Base-by-base conservation (phyloP, 2,113 vertebrate genomes). In the Campylomormyrus tamandua region DNA sequence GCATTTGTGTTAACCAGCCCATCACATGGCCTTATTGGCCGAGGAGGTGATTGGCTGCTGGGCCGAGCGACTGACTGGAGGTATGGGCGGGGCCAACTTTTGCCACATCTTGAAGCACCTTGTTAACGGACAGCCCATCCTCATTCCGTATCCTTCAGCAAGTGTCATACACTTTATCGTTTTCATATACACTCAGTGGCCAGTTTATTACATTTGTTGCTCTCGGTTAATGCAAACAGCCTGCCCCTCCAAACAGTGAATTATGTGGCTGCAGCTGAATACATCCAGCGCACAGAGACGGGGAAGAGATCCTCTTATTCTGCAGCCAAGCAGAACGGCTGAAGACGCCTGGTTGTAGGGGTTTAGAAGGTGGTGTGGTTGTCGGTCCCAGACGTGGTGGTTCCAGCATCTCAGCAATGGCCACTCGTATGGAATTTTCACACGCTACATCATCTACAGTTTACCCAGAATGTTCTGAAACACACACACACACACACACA, bases 91-190 rank as follows among this genome's bases (percentile, higher is more conserved):
- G n/a, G 89, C 94, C 83, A 98, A 97, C 89, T 90, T 92, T 52
- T 31, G 90, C 42, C 88, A 84, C 4, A 92, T 97, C 90, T 90
- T 98, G 46, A 89, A 88, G 50, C 97, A 98, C 91, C 95, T 98
- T 42, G 90, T 93, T 42, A 31, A 92, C 0, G 93, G 97, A 77
- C 94, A 95, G 19, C 97, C 97, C 19, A 90, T 97, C 88, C 96
- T 98, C 89, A 92, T 98, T 92, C 97, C 97, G 97, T 97, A 98
- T 97, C 97, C 95, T 93, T 88, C 21, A 4, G 45, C 19, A 1
- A 10, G 8, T 21, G 45, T 24, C 35, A 80, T 42, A 80, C 15
- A 15, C 74, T 42, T 80, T 8, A 42, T 17, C 19, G 13, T 5
- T 39, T 19, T 42, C 39, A 19, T 35, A 42, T 42, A 42, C 35